These are phyloP conservation scores for Lagodon rhomboides DNA, from an alignment of 2,797 vertebrate species.

Conservation along the genomic window DNA sequence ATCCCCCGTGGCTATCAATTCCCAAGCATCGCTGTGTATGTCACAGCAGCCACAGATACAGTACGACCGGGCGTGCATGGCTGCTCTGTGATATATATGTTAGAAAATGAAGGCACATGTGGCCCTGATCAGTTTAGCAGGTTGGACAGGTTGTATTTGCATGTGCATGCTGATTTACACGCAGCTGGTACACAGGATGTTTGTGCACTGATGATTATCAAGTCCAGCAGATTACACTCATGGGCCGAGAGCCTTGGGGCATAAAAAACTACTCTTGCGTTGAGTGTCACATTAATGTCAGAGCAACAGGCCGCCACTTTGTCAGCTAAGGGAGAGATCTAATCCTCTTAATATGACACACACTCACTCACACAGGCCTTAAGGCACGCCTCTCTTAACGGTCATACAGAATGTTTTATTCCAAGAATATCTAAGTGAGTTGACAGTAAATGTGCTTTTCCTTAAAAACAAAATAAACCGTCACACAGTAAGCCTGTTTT, in stretches of 20 bases:
- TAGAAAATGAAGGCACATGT: constrained; percentile 1
- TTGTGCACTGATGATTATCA: constrained; percentile 46
- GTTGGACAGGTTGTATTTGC: constrained; percentile 10
- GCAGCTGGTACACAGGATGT: not conserved
- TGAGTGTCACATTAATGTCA: constrained; percentile 63
- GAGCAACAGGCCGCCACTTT: constrained; percentile 65
- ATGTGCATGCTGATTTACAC: not conserved
- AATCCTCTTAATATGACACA: constrained; percentile 72
- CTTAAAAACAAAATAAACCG: not conserved
- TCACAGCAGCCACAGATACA: constrained; percentile 17
- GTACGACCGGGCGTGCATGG: not conserved
- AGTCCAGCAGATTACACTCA: constrained; percentile 47
- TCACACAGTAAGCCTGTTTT: not conserved
- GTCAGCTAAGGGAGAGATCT: constrained; percentile 59
- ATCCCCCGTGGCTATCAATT: constrained; percentile 59
- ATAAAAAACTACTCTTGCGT: constrained; percentile 37
- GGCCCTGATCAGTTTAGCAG: not conserved
- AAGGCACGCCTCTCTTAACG: constrained; percentile 11
- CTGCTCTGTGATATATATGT: constrained; percentile 23
- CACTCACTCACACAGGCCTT: constrained; percentile 30
- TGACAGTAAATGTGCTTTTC: not conserved
- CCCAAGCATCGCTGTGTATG: constrained; percentile 25
- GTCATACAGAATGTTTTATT: not conserved
- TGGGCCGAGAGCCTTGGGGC: constrained; percentile 22
- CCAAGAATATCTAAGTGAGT: not conserved